Base-by-base conservation (phyloP, 2,797 vertebrate species). In the Ciconia nigra region DNA sequence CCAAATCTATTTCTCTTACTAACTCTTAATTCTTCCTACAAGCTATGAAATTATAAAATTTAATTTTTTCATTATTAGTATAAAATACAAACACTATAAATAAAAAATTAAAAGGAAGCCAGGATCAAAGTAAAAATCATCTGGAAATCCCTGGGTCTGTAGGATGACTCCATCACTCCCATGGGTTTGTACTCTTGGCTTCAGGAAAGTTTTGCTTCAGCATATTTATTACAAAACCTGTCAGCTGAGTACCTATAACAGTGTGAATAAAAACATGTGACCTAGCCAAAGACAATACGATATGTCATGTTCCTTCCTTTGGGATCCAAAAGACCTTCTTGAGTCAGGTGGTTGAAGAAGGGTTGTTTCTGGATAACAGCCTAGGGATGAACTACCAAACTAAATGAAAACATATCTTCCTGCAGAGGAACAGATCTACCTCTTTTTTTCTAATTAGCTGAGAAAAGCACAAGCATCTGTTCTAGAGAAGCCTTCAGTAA, bases 121-220 rank as follows among this genome's bases (percentile, higher is more conserved):
- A 87, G 10, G 55, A 89, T 96, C 74, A 94, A 94, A 96, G 83
- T 20, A 90, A 87, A 95, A 94, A 79, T 86, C 13, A 82, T 93
- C 52, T 39, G 52, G 69, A 96, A 95, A 90, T 54, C 59, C 66
- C 61, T 87, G 15, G 11, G 13, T 82, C 31, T 4, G 0, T 28
- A 80, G 74, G 59, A 95, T 90, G 88, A 96, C 57, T 92, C 71
- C 35, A 41, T 54, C 17, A 7, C 12, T 92, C 91, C 80, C 78
- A 67, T 24, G 90, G 73, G 77, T 42, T 78, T 65, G 29, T 44
- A 69, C 4, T 77, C 24, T 37, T 80, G n/a, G 73, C 80, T 84
- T 83, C 52, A 84, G 62, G 41, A 35, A 93, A 59, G 57, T 71
- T 92, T 93, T 11, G 3, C 9, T 90, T 89, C 83, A 80, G 49